These are phyloP conservation scores for Melanerpes aurifrons DNA, from an alignment of 2,113 vertebrate genomes.

Conservation along the genomic window DNA sequence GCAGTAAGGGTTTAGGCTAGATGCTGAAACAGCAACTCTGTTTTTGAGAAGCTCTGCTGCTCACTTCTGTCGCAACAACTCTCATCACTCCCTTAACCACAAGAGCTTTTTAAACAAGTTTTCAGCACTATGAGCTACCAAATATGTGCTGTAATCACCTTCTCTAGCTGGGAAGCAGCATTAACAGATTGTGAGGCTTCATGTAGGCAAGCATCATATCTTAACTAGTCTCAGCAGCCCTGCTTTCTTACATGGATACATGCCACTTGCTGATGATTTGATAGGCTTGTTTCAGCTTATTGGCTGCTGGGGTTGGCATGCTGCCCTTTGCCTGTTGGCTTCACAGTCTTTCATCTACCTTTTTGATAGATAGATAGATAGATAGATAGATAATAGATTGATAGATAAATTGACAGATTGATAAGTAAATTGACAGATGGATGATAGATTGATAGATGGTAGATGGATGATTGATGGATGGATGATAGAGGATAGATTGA, in stretches of 20 bases:
- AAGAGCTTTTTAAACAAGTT: background rate
- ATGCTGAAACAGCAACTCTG: background rate
- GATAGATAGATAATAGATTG: too few species aligned
- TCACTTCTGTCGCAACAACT: background rate
- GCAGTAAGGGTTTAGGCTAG: background rate
- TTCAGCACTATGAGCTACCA: background rate
- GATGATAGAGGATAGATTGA: too few species aligned
- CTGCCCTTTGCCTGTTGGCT: too few species aligned
- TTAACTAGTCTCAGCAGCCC: background rate
- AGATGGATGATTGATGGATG: too few species aligned
- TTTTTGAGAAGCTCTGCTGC: background rate
- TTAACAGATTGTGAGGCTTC: background rate
- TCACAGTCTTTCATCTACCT: too few species aligned
- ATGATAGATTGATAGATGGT: too few species aligned
- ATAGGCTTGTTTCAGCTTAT: background rate
- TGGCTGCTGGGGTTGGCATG: too few species aligned
- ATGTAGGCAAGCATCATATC: background rate
- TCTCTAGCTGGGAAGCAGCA: background rate
- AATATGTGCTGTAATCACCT: background rate
- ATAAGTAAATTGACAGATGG: too few species aligned
- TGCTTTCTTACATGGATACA: conserved; percentile 12
- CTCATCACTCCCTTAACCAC: background rate
- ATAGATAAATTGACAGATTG: too few species aligned
- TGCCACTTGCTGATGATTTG: background rate
- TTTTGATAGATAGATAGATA: too few species aligned